Evolutionary conservation across 2,113 vertebrate species (phyloP), one percentile per base, ranked within the genome.

Genomic region (Macaca mulatta): DNA sequence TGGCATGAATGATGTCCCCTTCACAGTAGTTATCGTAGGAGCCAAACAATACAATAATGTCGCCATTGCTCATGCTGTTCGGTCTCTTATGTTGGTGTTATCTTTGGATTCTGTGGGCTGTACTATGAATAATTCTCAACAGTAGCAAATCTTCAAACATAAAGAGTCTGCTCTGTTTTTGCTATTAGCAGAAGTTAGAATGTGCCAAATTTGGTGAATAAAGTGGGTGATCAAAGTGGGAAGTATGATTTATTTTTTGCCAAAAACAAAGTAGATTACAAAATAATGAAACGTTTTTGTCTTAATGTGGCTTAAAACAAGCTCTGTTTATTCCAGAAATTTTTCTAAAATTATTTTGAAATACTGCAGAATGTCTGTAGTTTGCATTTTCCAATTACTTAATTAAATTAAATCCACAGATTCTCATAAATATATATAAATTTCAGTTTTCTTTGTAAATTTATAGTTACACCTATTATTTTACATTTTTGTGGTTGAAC

Each of bases 291-390:
- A 75, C 18, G 5, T n/a, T 78, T 69, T 57, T 93, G 72, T 59
- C 70, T 97, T 38, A 32, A 45, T 89, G 8, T 80, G 18, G 5
- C 18, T 94, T 90, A 57, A 50, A 64, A 83, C 32, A 79, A 17
- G 23, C 25, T 74, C 22, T 64, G 4, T 52, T 89, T 89, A 86
- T 92, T 94, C n/a, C 27, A 93, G 90, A 93, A 69, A 35, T 20
- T 80, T 69, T 93, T 92, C 7, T 95, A 86, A 96, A 92, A 14
- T 75, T 55, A 83, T 61, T 92, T 97, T 78, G 14, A 95, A 87
- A 84, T 70, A 40, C 11, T 88, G 0, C 50, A 79, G 35, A 13
- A 55, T 90, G 40, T 48, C 4, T 69, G 22, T 45, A 52, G 25
- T 50, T 43, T 89, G 2, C 38, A 45, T 78, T 93, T 90, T 89